Evolutionary conservation across 2,113 vertebrate species (phyloP), one percentile per base, ranked within the genome.

Genomic region (Procavia capensis): DNA sequence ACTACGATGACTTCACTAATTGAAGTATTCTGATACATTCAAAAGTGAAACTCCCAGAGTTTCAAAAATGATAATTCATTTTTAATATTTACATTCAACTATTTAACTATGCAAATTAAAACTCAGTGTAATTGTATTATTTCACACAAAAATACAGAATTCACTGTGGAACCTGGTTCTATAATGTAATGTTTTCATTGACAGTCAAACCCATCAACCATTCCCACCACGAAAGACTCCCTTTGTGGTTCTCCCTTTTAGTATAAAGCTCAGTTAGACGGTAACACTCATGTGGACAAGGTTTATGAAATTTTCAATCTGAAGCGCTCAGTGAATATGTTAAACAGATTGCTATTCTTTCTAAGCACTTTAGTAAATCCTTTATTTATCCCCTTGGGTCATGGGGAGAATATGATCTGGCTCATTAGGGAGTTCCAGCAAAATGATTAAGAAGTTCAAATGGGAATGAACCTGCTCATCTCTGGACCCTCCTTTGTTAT

Each of bases 21-120:
- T 90, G 68, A 96, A 66, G 14, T 63, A 68, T 68, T 14, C 13
- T 68, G 3, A 10, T 57, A 50, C 24, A 11, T 76, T 87, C 54
- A 89, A 80, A 27, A 79, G 16, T 61, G 13, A 90, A 72, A 90
- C 70, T 22, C 43, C 31, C 68, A 59, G 8, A 41, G 29, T 92
- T 93, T 85, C 47, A 22, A 87, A 86, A 89, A 24, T 75, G 64
- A 80, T 34, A 61, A 86, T 34, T 6, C 13, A 45, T 22, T 83
- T 81, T 76, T 39, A 81, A 50, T 39, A 6, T 68, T 90, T 86
- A 54, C 39, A 89, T 54, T 81, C n/a, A 59, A 88, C 31, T 61
- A 22, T 72, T 94, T 76, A 76, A 88, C 25, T 29, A 75, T 78
- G 29, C 87, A 93, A 90, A 59, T 47, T 74, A 54, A 31, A 82